phyloP scores from a whole-genome alignment of 1,140 invertebrate species.

The Cephus cinctus region DNA sequence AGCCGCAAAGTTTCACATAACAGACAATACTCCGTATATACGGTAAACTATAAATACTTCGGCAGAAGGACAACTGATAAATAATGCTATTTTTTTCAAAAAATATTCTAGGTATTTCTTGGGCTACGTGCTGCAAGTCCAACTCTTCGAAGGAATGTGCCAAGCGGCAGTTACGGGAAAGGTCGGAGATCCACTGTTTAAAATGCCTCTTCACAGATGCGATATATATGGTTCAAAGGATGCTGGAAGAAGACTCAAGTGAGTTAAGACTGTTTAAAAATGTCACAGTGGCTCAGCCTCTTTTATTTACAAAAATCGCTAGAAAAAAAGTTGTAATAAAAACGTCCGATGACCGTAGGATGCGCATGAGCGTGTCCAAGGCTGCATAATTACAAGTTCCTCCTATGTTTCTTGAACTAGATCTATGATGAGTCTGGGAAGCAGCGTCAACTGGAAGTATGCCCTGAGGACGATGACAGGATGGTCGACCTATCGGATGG shows the following conservation, averaged over 20 bases:
- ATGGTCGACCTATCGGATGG: slow-evolving; percentile 41
- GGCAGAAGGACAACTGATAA: not conserved
- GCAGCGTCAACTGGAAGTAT: slow-evolving; percentile 14
- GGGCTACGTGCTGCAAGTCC: slow-evolving; percentile 71
- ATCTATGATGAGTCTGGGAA: slow-evolving; percentile 22
- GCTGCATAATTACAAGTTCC: too few relatives aligned
- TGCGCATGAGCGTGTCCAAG: too few relatives aligned
- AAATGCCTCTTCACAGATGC: slow-evolving; percentile 63
- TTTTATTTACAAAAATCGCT: slow-evolving; percentile 2
- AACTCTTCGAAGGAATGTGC: slow-evolving; percentile 74
- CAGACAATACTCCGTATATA: slow-evolving; percentile 69
- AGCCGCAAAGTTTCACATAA: slow-evolving; percentile 70
- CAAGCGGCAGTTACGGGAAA: slow-evolving; percentile 62
- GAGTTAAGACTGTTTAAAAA: slow-evolving; percentile 22
- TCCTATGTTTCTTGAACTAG: not conserved
- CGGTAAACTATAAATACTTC: slow-evolving; percentile 52
- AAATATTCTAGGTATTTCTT: slow-evolving; percentile 66
- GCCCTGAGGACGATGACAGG: slow-evolving; percentile 10
- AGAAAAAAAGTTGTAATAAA: slow-evolving; percentile 6
- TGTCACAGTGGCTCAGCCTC: not conserved
- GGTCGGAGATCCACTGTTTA: slow-evolving; percentile 41
- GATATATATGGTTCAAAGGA: slow-evolving; percentile 70
- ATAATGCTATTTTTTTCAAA: not conserved
- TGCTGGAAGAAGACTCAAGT: slow-evolving; percentile 64
- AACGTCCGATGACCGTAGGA: not conserved